These are phyloP conservation scores for Noctua janthina DNA, from an alignment of 2,888 invertebrate species.

Conservation along the genomic window DNA sequence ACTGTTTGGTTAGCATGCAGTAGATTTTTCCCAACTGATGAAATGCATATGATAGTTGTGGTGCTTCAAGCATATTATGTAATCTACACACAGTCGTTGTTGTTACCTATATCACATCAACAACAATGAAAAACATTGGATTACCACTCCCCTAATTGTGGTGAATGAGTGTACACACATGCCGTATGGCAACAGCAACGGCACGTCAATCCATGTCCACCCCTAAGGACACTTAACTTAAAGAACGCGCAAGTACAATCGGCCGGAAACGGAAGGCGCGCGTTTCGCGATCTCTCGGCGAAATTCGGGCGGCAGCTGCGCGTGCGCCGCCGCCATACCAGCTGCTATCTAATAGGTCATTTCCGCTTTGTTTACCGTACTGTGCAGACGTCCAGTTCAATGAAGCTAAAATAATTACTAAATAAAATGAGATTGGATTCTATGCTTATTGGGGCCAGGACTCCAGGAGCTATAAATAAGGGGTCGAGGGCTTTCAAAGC, in stretches of 20 bases:
- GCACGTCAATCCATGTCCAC: conserved; percentile 83
- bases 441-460: conserved; percentile 41
- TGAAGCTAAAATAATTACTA: conserved; percentile 60
- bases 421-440: conserved; percentile 52
- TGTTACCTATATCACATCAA: conserved; percentile 38
- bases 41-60: background rate
- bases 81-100: background rate
- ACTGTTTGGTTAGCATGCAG: background rate
- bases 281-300: conserved; percentile 89
- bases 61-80: background rate
- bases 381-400: conserved; percentile 65
- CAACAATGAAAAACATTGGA: conserved; percentile 66
- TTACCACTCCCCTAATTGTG: conserved; percentile 70
- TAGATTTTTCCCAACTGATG: background rate
- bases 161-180: conserved; percentile 55
- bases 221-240: conserved; percentile 71
- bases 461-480: conserved; percentile 30
- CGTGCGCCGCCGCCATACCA: conserved; percentile 80
- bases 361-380: conserved; percentile 83
- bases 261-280: conserved; percentile 89
- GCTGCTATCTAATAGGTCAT: conserved; percentile 87
- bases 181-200: conserved; percentile 52
- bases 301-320: conserved; percentile 89
- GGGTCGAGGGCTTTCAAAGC: conserved; percentile 34
- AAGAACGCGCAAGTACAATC: conserved; percentile 83